Evolutionary conservation across 2,797 vertebrate species (phyloP), one percentile per base, ranked within the genome.

Genomic region (Orientallactaga sibirica): DNA sequence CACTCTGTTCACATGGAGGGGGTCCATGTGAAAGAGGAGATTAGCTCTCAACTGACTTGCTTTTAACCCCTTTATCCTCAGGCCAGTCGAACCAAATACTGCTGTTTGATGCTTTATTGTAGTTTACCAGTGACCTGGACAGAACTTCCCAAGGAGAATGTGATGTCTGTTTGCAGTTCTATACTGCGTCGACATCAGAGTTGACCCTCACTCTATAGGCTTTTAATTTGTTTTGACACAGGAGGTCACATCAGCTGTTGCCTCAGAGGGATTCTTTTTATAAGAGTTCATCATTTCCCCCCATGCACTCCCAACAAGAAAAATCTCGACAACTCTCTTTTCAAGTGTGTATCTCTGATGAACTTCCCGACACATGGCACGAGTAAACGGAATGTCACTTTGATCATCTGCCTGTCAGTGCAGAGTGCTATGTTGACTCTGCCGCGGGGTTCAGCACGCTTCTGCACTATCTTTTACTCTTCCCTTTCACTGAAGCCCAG

Each of bases 191-290:
- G 82, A 96, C 86, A 90, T 92, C 93, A 97, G 95, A 97, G 90
- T 58, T 95, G 86, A 94, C 96, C 96, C 83, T 95, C 82, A 41
- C 88, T 90, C 93, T 89, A 27, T 86, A 79, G 79, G 94, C 68
- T 86, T 96, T 96, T 95, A 93, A 96, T 96, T 96, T 93, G 68
- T 74, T 78, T 80, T 94, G 94, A 95, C 96, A 92, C 29, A 78
- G 7, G 76, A 95, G 92, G 93, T 93, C 76, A 80, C 37, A 85
- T 92, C 86, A 88, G 88, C 92, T 77, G 75, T 83, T 68, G 77
- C 93, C 88, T n/a, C 70, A 80, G 52, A 95, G 82, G 66, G 74
- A 73, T 92, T 92, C 80, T 94, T 87, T 97, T 83, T 83, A 68
- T 77, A 77, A 64, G 67, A 92, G 91, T 91, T 94, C 67, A 84